These are phyloP conservation scores for Napeogenes inachia DNA, from an alignment of 2,888 invertebrate species.

Conservation along the genomic window DNA sequence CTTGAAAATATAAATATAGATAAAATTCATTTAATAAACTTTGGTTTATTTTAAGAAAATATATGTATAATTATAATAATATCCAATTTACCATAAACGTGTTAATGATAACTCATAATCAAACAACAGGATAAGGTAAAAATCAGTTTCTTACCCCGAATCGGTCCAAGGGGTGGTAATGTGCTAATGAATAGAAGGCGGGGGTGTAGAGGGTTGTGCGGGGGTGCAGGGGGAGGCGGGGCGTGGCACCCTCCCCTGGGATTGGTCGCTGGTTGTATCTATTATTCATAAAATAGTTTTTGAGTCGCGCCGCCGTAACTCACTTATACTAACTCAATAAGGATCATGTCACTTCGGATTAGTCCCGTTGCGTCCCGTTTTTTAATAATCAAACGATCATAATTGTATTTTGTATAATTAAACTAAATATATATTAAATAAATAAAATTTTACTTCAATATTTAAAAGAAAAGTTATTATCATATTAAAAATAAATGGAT, in stretches of 20 bases:
- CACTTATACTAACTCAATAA: slow-evolving; percentile 65
- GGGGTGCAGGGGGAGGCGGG: slow-evolving; percentile 33
- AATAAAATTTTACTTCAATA: background rate
- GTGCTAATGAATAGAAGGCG: slow-evolving; percentile 73
- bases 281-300: slow-evolving; percentile 79
- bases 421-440: slow-evolving; percentile 47
- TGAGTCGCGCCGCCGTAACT: slow-evolving; percentile 74
- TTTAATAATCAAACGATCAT: slow-evolving; percentile 63
- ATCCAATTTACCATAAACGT: background rate
- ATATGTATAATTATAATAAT: too few species aligned
- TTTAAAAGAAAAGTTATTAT: background rate
- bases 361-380: slow-evolving; percentile 54
- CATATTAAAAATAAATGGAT: background rate
- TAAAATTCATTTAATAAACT: too few species aligned
- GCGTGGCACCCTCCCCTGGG: slow-evolving; percentile 63
- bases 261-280: slow-evolving; percentile 74
- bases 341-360: slow-evolving; percentile 77
- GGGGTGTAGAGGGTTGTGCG: slow-evolving; percentile 44
- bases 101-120: slow-evolving; percentile 12
- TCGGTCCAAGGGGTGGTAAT: slow-evolving; percentile 68
- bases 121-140: slow-evolving; percentile 38
- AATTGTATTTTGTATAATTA: slow-evolving; percentile 50
- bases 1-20: too few species aligned
- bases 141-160: slow-evolving; percentile 66
- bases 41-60: too few species aligned